These are phyloP conservation scores for Zaprionus lachaisei DNA, from an alignment of 1,140 invertebrate species.

Conservation along the genomic window DNA sequence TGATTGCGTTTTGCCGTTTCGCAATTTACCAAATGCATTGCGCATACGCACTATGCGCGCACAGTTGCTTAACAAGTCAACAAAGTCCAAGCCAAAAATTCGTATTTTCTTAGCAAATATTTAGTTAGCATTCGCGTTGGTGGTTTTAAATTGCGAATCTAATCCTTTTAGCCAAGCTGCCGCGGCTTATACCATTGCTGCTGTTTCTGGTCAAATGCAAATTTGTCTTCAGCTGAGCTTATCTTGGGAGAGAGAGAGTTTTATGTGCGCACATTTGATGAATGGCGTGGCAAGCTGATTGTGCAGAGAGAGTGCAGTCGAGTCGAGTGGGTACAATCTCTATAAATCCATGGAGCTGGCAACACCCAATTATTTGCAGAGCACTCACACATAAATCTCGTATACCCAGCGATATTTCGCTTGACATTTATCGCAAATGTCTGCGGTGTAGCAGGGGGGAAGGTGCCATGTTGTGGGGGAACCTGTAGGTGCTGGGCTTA, in stretches of 20 bases:
- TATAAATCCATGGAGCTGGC: conserved; percentile 36
- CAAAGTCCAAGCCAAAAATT: conserved; percentile 21
- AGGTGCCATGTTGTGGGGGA: too few relatives aligned
- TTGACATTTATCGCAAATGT: conserved; percentile 55
- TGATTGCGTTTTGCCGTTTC: conserved; percentile 41
- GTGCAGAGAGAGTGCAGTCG: conserved; percentile 10
- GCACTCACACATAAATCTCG: conserved; percentile 42
- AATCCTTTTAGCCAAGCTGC: conserved; percentile 44
- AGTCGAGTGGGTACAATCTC: neutral
- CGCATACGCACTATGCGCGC: conserved; percentile 45
- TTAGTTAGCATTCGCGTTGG: conserved; percentile 34
- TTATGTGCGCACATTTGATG: conserved; percentile 48
- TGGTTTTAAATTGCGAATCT: conserved; percentile 42
- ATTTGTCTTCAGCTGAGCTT: conserved; percentile 46
- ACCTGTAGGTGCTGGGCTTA: neutral
- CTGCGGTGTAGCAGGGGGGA: conserved; percentile 16
- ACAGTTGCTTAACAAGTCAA: conserved; percentile 36
- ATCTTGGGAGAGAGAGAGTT: conserved; percentile 7
- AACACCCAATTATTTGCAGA: conserved; percentile 51
- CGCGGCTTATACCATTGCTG: conserved; percentile 15
- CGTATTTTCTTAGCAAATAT: conserved; percentile 51
- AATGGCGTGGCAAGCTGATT: conserved; percentile 23
- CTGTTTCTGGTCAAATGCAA: conserved; percentile 52
- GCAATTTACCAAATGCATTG: conserved; percentile 48
- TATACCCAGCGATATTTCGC: conserved; percentile 33